Evolutionary conservation across 2,797 vertebrate species (phyloP).

Genomic region (Eurystomus glaucurus): DNA sequence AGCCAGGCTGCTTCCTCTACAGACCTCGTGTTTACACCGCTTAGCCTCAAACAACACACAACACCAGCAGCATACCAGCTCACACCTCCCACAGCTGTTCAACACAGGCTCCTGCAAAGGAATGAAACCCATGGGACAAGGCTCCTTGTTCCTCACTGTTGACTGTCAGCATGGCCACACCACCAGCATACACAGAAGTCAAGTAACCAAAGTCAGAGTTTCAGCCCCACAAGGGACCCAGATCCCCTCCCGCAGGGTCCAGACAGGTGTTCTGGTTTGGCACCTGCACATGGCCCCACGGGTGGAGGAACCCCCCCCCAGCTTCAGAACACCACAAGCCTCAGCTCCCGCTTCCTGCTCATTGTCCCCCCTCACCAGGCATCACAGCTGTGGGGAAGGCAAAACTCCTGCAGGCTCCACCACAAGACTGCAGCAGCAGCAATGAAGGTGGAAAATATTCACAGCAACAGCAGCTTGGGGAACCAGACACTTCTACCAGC

Average conservation of each 20-base stretch:
- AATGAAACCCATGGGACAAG: neutral
- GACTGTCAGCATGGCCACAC: neutral
- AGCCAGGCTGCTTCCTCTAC: neutral
- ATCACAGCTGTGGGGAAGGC: rapidly evolving
- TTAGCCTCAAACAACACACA: neutral
- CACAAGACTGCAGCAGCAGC: neutral
- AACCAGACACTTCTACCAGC: neutral
- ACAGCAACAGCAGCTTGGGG: neutral
- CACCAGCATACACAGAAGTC: rapidly evolving
- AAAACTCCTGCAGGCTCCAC: neutral
- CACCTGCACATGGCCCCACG: neutral
- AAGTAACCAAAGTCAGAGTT: neutral
- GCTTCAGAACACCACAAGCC: neutral
- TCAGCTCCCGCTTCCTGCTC: neutral
- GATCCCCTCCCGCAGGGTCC: neutral
- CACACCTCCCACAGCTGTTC: neutral
- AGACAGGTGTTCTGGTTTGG: neutral
- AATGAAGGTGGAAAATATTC: neutral
- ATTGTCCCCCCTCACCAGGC: rapidly evolving
- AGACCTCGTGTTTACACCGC: neutral
- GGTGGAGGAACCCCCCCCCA: neutral
- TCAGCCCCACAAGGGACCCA: neutral
- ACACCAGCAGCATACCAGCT: rapidly evolving
- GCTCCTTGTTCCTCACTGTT: neutral
- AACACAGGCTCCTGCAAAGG: neutral